Percentiles rank a stretch among this genome's conserved stretches.
These are phyloP conservation scores for Ictidomys tridecemlineatus DNA, from an alignment of 2,113 vertebrate species.

Conservation along the genomic window DNA sequence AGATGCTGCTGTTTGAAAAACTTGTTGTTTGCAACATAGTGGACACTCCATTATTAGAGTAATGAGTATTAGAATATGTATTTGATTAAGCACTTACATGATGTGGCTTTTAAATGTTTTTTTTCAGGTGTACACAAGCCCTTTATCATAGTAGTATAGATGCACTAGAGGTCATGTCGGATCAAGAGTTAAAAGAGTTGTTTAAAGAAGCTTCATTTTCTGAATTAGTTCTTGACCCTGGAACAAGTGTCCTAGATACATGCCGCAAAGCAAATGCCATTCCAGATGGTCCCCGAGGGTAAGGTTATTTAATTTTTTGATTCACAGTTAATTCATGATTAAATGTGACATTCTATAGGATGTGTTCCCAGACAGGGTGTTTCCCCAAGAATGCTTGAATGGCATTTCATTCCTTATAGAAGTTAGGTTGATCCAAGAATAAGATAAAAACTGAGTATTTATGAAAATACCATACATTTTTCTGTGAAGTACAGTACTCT, in stretches of 20 bases:
- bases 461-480: conserved; percentile 27
- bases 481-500: not conserved
- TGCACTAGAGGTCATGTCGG: conserved; percentile 94
- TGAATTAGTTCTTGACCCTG: conserved; percentile 95
- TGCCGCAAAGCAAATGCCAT: conserved; percentile 93
- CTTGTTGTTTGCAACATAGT: not conserved
- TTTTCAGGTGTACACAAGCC: conserved; percentile 93
- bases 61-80: not conserved
- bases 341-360: not conserved
- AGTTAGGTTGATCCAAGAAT: conserved; percentile 26
- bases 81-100: not conserved
- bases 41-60: not conserved
- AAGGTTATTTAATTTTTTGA: conserved; percentile 59
- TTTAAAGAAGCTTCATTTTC: conserved; percentile 94
- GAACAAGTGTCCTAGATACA: conserved; percentile 92
- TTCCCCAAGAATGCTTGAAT: not conserved
- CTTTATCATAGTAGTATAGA: conserved; percentile 92
- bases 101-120: not conserved
- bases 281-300: conserved; percentile 95
- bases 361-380: not conserved
- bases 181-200: conserved; percentile 94
- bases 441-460: not conserved
- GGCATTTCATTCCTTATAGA: not conserved
- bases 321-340: not conserved
- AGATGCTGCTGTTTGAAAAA: not conserved